A percentile compares a stretch with the other conserved stretches of the same genome.
Conservation (phyloP, 2,113 vertebrate genomes). For the Hystrix cristata region DNA sequence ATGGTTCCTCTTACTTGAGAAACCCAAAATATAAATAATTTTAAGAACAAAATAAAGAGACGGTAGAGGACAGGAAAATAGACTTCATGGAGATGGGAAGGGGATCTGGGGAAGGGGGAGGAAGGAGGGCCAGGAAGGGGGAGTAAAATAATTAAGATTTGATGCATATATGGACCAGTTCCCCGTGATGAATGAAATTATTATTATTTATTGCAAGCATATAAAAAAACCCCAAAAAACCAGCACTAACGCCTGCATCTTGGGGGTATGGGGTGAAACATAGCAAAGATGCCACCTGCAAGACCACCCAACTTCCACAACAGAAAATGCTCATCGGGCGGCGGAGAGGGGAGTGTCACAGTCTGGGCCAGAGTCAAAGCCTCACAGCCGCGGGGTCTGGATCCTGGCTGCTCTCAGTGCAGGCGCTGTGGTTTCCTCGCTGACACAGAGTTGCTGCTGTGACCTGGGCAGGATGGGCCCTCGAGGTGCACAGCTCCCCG, state of each 20-base stretch:
- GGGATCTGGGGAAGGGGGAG: no score
- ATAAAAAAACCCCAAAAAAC: no score
- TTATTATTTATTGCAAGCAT: background rate
- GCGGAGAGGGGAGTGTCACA: no score
- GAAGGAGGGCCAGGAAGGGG: no score
- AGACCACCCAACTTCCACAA: background rate
- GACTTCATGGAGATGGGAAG: no score
- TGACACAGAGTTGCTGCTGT: background rate
- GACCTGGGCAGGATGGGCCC: background rate
- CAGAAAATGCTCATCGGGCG: background rate
- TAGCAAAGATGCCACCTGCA: background rate
- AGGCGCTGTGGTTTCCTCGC: background rate
- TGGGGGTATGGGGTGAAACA: background rate
- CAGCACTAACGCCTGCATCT: background rate
- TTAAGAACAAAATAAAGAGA: no score
- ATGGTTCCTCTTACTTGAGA: no score
- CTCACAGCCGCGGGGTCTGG: background rate
- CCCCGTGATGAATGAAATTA: background rate
- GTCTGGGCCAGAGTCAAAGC: no score
- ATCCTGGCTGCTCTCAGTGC: background rate
- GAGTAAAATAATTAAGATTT: background rate
- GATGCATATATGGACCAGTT: background rate
- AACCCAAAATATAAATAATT: no score
- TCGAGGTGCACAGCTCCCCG: no score
- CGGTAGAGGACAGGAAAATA: no score